Evolutionary conservation across 2,797 vertebrate species (phyloP).

Genomic region (Rousettus madagascariensis): DNA sequence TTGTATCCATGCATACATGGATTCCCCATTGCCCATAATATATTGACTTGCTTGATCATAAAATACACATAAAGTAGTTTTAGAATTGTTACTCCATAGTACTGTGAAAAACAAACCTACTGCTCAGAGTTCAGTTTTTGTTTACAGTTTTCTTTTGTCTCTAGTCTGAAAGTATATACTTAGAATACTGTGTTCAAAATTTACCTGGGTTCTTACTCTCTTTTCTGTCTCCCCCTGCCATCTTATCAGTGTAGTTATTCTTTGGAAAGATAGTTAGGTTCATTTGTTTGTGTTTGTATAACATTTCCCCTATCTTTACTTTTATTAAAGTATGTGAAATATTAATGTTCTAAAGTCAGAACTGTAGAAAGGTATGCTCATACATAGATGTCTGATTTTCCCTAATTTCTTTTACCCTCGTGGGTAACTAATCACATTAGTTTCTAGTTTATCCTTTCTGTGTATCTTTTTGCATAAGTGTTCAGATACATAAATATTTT

Average conservation of each 20-base stretch:
- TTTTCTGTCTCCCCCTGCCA: not conserved
- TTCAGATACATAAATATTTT: not conserved
- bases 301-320: not conserved
- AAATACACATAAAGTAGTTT: not conserved
- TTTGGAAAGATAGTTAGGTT: not conserved
- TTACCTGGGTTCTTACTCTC: not conserved
- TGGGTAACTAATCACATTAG: not conserved
- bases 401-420: not conserved
- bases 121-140: not conserved
- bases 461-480: not conserved
- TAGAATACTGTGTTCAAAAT: not conserved
- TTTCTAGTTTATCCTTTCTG: not conserved
- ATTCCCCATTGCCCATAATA: not conserved
- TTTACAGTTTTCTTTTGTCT: not conserved
- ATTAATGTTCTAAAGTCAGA: not conserved
- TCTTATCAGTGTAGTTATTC: not conserved
- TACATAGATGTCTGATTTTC: not conserved
- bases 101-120: not conserved
- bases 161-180: not conserved
- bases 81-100: not conserved
- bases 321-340: not conserved
- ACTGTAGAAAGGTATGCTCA: not conserved
- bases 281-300: not conserved
- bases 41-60: not conserved
- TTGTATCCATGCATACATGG: not conserved